These are phyloP conservation scores for Mythimna ferrago DNA, from an alignment of 2,888 invertebrate genomes.

Conservation along the genomic window DNA sequence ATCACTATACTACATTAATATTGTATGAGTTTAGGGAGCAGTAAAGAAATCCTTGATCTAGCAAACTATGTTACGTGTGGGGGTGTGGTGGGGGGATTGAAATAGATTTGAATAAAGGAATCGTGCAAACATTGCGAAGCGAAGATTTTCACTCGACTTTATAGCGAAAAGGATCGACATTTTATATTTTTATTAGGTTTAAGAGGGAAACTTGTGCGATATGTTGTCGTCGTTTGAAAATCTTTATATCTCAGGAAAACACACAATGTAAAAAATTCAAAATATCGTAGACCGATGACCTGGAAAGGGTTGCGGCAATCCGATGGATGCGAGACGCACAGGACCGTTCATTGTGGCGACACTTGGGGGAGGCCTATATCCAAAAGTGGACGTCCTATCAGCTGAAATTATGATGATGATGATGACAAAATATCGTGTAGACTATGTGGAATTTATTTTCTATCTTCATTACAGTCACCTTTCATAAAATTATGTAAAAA, in stretches of 20 bases:
- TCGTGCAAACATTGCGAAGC: constrained; percentile 46
- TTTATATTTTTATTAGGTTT: constrained; percentile 46
- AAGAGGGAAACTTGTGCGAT: constrained; percentile 4
- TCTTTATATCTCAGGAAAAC: constrained; percentile 2
- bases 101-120: constrained; percentile 55
- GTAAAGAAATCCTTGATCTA: constrained; percentile 21
- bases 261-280: too few relatives aligned
- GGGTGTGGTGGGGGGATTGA: constrained; percentile 29
- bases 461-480: background rate
- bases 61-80: constrained; percentile 26
- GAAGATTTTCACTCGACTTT: constrained; percentile 46
- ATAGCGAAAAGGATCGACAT: constrained; percentile 11
- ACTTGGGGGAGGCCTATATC: too few relatives aligned
- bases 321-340: too few relatives aligned
- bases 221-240: constrained; percentile 6
- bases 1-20: background rate
- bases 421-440: background rate
- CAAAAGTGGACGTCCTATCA: too few relatives aligned
- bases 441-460: background rate
- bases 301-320: too few relatives aligned
- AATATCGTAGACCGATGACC: too few relatives aligned
- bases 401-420: too few relatives aligned
- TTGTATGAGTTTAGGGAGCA: constrained; percentile 8
- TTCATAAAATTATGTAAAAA: constrained; percentile 5
- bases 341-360: too few relatives aligned